A percentile compares a stretch with the other conserved stretches of the same genome.
These are phyloP conservation scores for Scophthalmus maximus DNA, from an alignment of 2,113 vertebrate species.

Conservation along the genomic window DNA sequence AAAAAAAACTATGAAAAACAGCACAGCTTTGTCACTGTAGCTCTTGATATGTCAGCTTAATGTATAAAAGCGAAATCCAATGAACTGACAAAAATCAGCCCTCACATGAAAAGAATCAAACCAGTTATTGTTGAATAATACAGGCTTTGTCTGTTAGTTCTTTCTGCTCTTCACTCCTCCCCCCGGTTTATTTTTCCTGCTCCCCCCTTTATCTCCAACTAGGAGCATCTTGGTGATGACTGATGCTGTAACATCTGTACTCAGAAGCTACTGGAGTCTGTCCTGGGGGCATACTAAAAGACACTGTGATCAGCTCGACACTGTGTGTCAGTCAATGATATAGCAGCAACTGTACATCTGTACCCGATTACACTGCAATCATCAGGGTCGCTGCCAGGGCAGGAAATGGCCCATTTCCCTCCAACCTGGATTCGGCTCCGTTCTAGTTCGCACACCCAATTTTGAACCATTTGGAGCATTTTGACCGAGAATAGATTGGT, in stretches of 20 bases:
- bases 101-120: background rate
- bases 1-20: too few species aligned
- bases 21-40: background rate
- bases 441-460: background rate
- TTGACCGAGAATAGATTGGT: background rate
- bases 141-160: slow-evolving; percentile 25
- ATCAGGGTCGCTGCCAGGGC: slow-evolving; percentile 7
- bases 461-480: too few species aligned
- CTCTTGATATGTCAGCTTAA: slow-evolving; percentile 4
- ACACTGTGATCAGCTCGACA: slow-evolving; percentile 26
- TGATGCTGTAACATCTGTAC: slow-evolving; percentile 32
- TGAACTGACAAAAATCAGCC: background rate
- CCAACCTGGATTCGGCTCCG: background rate
- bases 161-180: slow-evolving; percentile 6
- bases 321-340: slow-evolving; percentile 26
- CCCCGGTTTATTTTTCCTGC: too few species aligned
- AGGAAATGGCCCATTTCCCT: background rate
- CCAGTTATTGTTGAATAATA: slow-evolving; percentile 23
- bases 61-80: slow-evolving; percentile 12
- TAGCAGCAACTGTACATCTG: slow-evolving; percentile 11
- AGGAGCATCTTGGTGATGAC: slow-evolving; percentile 10
- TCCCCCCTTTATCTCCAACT: slow-evolving; percentile 14
- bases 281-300: slow-evolving; percentile 50
- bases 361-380: background rate
- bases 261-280: slow-evolving; percentile 23